Percentiles rank a stretch among this genome's conserved stretches.
Conservation (phyloP, 2,113 vertebrate species). For the Meles meles region DNA sequence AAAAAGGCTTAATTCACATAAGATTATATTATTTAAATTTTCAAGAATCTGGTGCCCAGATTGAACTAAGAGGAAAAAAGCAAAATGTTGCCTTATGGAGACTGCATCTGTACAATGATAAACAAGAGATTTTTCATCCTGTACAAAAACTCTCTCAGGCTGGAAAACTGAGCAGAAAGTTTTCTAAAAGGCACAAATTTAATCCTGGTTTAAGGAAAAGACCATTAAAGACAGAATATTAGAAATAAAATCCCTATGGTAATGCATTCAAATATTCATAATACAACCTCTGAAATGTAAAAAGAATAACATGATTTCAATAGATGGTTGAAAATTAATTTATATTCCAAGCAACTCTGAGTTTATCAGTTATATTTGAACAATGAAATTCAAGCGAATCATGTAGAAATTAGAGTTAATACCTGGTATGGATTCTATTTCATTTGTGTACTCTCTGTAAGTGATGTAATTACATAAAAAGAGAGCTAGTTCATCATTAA, state of each 20-base stretch:
- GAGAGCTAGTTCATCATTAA: background rate
- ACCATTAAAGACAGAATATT: background rate
- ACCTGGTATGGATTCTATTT: constrained; percentile 34
- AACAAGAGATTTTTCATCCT: background rate
- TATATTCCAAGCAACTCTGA: background rate
- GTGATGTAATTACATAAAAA: constrained; percentile 7
- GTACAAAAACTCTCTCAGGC: background rate
- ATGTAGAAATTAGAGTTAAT: constrained; percentile 49
- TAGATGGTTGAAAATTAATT: constrained; percentile 27
- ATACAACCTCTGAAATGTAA: background rate
- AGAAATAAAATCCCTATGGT: background rate
- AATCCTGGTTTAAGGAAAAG: background rate
- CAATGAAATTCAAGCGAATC: constrained; percentile 57
- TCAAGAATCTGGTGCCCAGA: background rate
- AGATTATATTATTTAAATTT: background rate
- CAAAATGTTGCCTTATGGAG: background rate
- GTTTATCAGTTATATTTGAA: background rate
- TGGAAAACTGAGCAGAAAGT: background rate
- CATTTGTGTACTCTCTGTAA: constrained; percentile 4
- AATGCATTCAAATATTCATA: background rate
- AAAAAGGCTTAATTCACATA: background rate
- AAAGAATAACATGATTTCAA: background rate
- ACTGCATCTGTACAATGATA: background rate
- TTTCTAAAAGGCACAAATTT: background rate
- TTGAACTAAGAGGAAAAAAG: background rate